Evolutionary conservation across 35 echinoderm and acorn worm genomes (phyloP).

Genomic region (Lytechinus variegatus): DNA sequence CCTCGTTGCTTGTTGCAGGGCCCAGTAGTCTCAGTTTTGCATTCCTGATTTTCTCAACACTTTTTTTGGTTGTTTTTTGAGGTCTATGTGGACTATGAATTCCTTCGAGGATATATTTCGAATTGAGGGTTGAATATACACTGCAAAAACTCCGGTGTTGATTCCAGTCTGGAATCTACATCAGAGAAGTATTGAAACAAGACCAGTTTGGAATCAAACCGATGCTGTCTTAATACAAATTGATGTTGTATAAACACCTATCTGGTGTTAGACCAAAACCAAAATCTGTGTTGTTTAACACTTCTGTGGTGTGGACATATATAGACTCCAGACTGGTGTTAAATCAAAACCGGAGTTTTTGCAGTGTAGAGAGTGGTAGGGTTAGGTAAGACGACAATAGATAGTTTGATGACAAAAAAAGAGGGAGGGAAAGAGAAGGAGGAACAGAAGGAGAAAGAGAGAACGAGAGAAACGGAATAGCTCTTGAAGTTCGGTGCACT

Average conservation of each 20-base stretch:
- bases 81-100: background rate
- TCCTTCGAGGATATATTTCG: background rate
- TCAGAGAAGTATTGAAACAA: too few species aligned
- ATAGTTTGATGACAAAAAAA: background rate
- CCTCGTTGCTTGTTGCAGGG: background rate
- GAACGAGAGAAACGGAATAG: background rate
- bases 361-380: background rate
- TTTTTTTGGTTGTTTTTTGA: background rate
- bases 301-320: too few species aligned
- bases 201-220: too few species aligned
- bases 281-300: too few species aligned
- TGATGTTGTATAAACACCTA: too few species aligned
- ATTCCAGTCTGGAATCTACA: too few species aligned
- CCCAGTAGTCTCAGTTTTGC: background rate
- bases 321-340: too few species aligned
- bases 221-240: too few species aligned
- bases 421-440: background rate
- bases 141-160: too few species aligned
- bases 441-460: background rate
- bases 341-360: too few species aligned
- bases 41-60: background rate
- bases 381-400: background rate
- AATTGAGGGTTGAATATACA: background rate
- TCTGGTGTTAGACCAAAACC: too few species aligned
- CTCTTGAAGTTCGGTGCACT: background rate